Evolutionary conservation across 2,113 vertebrate genomes (phyloP).

Genomic region (Apaloderma vittatum): DNA sequence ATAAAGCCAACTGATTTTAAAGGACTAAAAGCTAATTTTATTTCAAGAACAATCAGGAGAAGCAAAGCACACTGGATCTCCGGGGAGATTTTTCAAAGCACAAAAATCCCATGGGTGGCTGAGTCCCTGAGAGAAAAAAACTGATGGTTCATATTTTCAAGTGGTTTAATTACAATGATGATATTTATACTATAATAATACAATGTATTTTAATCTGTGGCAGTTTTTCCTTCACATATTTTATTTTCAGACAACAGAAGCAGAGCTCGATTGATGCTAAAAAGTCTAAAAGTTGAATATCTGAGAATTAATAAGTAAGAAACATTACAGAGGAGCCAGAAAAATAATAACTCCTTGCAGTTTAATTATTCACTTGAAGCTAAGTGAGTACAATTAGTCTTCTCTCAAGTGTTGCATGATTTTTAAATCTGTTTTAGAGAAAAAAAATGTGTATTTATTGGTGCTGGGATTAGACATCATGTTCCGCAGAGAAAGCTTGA

Average conservation of each 20-base stretch:
- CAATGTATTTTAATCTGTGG: background rate
- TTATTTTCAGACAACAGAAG: slow-evolving; percentile 1
- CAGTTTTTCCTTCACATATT: background rate
- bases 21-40: background rate
- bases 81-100: background rate
- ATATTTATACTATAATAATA: background rate
- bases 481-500: background rate
- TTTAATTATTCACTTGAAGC: slow-evolving; percentile 43
- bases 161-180: background rate
- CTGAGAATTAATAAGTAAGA: slow-evolving; percentile 6
- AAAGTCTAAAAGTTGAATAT: background rate
- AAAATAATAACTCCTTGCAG: slow-evolving; percentile 15
- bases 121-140: background rate
- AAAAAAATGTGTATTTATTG: background rate
- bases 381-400: slow-evolving; percentile 41
- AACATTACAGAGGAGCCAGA: background rate
- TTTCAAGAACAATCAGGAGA: background rate
- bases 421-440: background rate
- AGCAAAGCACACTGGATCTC: background rate
- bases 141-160: background rate
- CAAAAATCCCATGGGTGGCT: background rate
- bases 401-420: slow-evolving; percentile 1
- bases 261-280: background rate
- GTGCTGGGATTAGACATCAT: background rate
- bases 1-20: background rate